phyloP scores from a whole-genome alignment of 1,140 invertebrate genomes.

The Neodiprion virginianus region DNA sequence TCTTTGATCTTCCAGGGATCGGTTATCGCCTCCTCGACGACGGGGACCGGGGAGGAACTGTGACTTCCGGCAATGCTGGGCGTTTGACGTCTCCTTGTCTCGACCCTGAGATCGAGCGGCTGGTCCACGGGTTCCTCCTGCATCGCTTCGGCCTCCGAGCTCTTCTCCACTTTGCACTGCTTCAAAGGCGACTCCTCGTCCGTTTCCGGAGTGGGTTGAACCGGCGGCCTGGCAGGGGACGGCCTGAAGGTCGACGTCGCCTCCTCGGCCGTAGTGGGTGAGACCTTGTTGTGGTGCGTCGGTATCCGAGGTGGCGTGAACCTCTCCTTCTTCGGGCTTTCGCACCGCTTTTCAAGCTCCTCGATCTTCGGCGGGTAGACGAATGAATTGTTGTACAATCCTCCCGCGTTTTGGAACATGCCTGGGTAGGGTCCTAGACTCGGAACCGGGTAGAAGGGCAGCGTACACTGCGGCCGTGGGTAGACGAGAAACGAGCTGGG shows the following conservation, averaged over 20 bases:
- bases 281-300: slow-evolving; percentile 61
- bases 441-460: slow-evolving; percentile 63
- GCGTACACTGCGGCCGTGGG: slow-evolving; percentile 53
- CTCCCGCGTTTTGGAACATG: slow-evolving; percentile 67
- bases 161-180: slow-evolving; percentile 29
- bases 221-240: slow-evolving; percentile 67
- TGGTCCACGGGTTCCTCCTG: slow-evolving; percentile 61
- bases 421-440: slow-evolving; percentile 58
- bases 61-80: slow-evolving; percentile 29
- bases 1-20: slow-evolving; percentile 26
- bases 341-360: slow-evolving; percentile 44
- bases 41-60: slow-evolving; percentile 7
- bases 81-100: slow-evolving; percentile 60
- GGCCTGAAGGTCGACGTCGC: slow-evolving; percentile 68
- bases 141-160: slow-evolving; percentile 28
- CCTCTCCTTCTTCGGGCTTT: slow-evolving; percentile 53
- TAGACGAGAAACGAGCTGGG: slow-evolving; percentile 76
- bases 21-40: slow-evolving; percentile 23
- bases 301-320: slow-evolving; percentile 58
- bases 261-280: slow-evolving; percentile 71
- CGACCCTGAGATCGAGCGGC: slow-evolving; percentile 77
- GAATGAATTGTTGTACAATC: slow-evolving; percentile 68
- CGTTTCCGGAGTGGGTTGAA: slow-evolving; percentile 49
- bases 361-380: slow-evolving; percentile 61
- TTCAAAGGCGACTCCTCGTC: slow-evolving; percentile 40